Conservation (phyloP, 2,797 vertebrate genomes). For the Momotus momota region DNA sequence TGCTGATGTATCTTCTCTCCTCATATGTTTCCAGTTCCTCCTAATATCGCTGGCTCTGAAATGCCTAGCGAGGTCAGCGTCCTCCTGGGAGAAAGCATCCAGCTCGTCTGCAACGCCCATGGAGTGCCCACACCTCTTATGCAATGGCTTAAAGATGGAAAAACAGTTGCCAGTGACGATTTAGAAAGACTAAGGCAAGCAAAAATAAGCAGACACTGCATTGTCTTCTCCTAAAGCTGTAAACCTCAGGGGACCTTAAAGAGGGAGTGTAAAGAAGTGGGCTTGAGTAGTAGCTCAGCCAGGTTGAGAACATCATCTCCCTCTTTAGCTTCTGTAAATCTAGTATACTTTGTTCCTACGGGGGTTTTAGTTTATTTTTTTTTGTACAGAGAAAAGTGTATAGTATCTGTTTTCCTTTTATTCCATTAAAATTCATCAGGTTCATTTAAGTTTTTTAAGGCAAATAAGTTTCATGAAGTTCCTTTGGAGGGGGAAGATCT, state of each 20-base stretch:
- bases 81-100: slow-evolving; percentile 86
- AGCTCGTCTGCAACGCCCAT: slow-evolving; percentile 85
- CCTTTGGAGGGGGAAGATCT: background rate
- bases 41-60: slow-evolving; percentile 90
- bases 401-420: background rate
- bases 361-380: background rate
- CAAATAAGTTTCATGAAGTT: background rate
- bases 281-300: background rate
- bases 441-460: background rate
- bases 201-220: background rate
- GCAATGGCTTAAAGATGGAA: slow-evolving; percentile 93
- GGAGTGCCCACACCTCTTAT: slow-evolving; percentile 87
- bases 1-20: background rate
- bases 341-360: background rate
- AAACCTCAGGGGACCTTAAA: background rate
- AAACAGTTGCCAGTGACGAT: slow-evolving; percentile 73
- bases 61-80: slow-evolving; percentile 88
- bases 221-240: background rate
- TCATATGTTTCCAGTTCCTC: slow-evolving; percentile 84
- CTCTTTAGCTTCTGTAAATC: background rate
- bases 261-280: background rate
- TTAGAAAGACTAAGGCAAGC: slow-evolving; percentile 83
- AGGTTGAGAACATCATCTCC: background rate
- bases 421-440: background rate
- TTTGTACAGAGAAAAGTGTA: background rate